A percentile compares a stretch with the other conserved stretches of the same genome.
Evolutionary conservation across 2,888 invertebrate genomes (phyloP).

Genomic region (Cryptophagus acutangulus): DNA sequence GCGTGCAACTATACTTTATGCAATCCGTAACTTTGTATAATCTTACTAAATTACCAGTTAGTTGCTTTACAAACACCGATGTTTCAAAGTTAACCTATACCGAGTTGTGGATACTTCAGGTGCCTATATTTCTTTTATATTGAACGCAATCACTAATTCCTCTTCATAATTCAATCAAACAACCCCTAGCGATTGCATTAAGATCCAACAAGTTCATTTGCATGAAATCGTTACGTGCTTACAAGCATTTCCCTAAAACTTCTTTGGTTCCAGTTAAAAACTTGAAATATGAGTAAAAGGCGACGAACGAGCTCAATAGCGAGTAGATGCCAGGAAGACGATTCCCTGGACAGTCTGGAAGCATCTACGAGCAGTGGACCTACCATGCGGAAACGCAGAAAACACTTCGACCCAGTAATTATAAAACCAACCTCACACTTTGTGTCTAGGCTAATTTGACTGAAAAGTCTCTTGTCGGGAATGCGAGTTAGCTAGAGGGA

Average conservation of each 20-base stretch:
- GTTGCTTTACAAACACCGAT: slow-evolving; percentile 2
- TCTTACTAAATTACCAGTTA: not conserved
- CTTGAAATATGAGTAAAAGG: slow-evolving; percentile 65
- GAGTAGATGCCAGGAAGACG: slow-evolving; percentile 66
- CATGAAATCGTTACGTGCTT: not conserved
- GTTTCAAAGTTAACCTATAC: slow-evolving; percentile 2
- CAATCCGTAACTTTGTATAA: not conserved
- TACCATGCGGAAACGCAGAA: slow-evolving; percentile 57
- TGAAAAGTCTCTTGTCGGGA: no score
- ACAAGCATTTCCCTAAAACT: not conserved
- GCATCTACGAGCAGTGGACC: slow-evolving; percentile 52
- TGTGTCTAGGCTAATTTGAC: no score
- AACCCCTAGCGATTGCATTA: not conserved
- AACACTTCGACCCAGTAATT: slow-evolving; percentile 72
- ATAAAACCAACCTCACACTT: not conserved
- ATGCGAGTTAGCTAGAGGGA: no score
- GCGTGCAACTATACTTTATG: no score
- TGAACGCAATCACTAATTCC: no score
- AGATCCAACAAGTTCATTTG: not conserved
- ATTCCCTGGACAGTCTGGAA: slow-evolving; percentile 64
- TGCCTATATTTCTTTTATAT: no score
- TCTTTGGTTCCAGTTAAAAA: slow-evolving; percentile 4
- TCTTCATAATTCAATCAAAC: no score
- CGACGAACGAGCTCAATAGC: slow-evolving; percentile 80
- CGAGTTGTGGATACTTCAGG: no score